Percentiles rank a stretch among this genome's conserved stretches.
Evolutionary conservation across 2,797 vertebrate genomes (phyloP).

Genomic region (Loris lydekkerianus): DNA sequence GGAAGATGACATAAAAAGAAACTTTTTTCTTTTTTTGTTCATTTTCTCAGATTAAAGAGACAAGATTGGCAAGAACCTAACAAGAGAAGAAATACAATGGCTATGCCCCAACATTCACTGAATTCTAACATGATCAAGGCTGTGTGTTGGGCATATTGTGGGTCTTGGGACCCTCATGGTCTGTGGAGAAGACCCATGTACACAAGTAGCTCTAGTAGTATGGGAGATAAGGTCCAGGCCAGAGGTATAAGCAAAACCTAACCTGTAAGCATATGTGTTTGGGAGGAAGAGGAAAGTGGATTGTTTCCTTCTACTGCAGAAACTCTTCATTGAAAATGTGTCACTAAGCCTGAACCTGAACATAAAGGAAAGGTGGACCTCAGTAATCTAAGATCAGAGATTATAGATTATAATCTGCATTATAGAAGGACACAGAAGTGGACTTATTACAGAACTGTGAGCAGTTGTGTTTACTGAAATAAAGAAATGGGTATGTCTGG

Average conservation of each 20-base stretch:
- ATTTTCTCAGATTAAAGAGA: not conserved
- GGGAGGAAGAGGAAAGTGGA: fast-evolving
- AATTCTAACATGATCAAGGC: not conserved
- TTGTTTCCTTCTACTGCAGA: not conserved
- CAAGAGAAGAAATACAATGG: not conserved
- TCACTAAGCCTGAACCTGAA: not conserved
- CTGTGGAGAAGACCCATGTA: not conserved
- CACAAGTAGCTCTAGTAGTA: not conserved
- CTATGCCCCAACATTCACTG: not conserved
- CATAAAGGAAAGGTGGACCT: not conserved
- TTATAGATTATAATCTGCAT: no score
- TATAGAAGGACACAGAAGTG: not conserved
- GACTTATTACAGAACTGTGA: not conserved
- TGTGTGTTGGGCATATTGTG: not conserved
- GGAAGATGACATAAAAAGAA: not conserved
- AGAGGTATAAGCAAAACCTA: not conserved
- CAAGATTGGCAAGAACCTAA: not conserved
- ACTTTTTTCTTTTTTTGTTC: not conserved
- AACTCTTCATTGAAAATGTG: not conserved
- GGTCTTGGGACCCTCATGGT: not conserved
- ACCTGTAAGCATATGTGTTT: not conserved
- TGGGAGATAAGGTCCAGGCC: not conserved
- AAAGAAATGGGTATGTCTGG: not conserved
- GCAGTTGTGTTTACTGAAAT: not conserved
- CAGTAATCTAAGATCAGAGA: not conserved